Percentiles rank a stretch among this genome's conserved stretches.
Conservation (phyloP, 35 echinoderm and acorn worm genomes). For the Patiria miniata region DNA sequence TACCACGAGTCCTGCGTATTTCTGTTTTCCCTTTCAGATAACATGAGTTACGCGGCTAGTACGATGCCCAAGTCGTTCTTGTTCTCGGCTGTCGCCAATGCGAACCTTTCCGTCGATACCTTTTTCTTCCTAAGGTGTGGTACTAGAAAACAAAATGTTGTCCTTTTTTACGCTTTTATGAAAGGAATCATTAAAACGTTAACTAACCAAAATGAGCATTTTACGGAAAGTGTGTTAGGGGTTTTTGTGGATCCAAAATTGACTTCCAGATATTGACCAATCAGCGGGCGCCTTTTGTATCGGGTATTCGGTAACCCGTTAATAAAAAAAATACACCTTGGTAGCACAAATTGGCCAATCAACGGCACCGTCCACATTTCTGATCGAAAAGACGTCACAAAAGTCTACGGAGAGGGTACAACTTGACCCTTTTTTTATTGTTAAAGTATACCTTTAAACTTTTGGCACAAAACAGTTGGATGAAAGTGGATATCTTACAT, state of each 20-base stretch:
- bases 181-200: background rate
- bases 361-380: too few relatives aligned
- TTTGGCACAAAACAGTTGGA: too few relatives aligned
- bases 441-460: too few relatives aligned
- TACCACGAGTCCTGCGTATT: background rate
- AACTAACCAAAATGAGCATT: background rate
- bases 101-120: conserved; percentile 61
- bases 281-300: too few relatives aligned
- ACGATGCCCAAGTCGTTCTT: conserved; percentile 12
- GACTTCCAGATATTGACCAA: background rate
- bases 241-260: too few relatives aligned
- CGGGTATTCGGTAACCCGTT: too few relatives aligned
- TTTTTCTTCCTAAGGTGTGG: conserved; percentile 89
- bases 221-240: background rate
- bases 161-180: background rate
- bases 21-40: conserved; percentile 10
- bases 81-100: conserved; percentile 37
- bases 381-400: too few relatives aligned
- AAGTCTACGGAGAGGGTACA: too few relatives aligned
- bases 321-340: too few relatives aligned
- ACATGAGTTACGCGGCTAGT: background rate
- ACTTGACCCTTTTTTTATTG: too few relatives aligned
- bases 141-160: background rate
- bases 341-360: too few relatives aligned
- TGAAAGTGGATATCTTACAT: too few relatives aligned